Base-by-base conservation (phyloP, 92 coral and sea anemone species). In the Palythoa caribaeorum region DNA sequence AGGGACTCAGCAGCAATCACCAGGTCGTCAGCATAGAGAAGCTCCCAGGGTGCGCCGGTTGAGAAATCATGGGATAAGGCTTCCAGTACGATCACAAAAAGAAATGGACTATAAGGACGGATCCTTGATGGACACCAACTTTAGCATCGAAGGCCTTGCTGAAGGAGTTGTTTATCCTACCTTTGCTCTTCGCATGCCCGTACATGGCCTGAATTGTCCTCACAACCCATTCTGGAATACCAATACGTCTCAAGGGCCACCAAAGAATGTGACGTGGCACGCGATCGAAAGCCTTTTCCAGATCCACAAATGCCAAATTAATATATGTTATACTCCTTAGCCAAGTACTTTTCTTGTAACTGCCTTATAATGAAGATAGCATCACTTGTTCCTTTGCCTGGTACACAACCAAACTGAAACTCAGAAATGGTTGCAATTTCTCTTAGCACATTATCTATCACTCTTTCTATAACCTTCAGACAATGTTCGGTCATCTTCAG, bases 111-210 rank as follows among this genome's bases (percentile, higher is more conserved):
- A n/a, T 59, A n/a, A 81, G 44, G 15, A 11, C 73, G 21, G 86
- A 81, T 15, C 86, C 86, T 73, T 81, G 86, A 44, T 83, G 87
- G 38, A 83, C 75, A 21, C 78, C 87, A 13, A 83, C 87, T 13
- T 47, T 38, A 5, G 68, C 87, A 7, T 44, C 48, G 48, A 1
- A 44, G 48, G 6, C 48, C 3, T 44, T 1, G 48, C 4, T 44
- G 48, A 44, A 44, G 48, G 48, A 44, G 48, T 44, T 44, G 48
- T 44, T 44, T 44, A 44, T 44, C 48, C 48, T 44, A 44, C 0
- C 1, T 44, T 44, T 44, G 3, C 48, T 1, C 48, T 0, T 44
- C 48, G 48, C 48, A 44, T 44, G 6, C 48, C 48, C 0, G 1
- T 1, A 44, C 48, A 44, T 44, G 48, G 48, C 48, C 48, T 44